Evolutionary conservation across 2,797 vertebrate species (phyloP), one percentile per base, ranked within the genome.

Genomic region (Choloepus didactylus): DNA sequence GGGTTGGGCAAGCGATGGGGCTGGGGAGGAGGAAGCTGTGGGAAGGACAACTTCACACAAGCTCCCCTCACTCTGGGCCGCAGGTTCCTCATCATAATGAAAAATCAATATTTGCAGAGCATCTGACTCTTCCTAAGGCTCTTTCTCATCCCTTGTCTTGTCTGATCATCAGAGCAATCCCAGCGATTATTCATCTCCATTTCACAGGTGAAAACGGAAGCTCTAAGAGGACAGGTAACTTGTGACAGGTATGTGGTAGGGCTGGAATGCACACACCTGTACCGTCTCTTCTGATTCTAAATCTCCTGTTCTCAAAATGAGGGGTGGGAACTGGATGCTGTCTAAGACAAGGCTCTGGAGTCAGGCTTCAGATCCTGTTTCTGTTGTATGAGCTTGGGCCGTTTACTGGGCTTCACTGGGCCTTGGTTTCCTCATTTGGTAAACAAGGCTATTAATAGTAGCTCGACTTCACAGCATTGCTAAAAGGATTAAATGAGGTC

Each of bases 191-290:
- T 64, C 67, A 3, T 15, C 14, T 19, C 49, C 0, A 0, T 23
- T 23, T 85, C 80, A 46, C 29, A 60, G 87, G 64, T 41, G 49
- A 51, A 79, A 87, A 21, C 0, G 9, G 56, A 67, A 4, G 14
- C 10, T 41, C 3, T 0, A 19, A 6, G 38, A 62, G 2, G 29
- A 11, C 72, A 31, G 4, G 54, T 9, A 46, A 10, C 35, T n/a
- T 35, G 44, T 25, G 10, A 0, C 9, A 2, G 27, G 31, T 1
- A 12, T 5, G 8, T 7, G 10, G 9, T 3, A 5, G 25, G 9
- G 0, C 67, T 54, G 44, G 38, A 7, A 35, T 4, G 7, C 18
- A 35, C 56, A 31, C 56, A 49, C 49, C 49, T 49, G 49, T 49
- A 49, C 19, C 16, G 0, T 1, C 35, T 16, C 72, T 84, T 38